A percentile compares a stretch with the other conserved stretches of the same genome.
phyloP scores from a whole-genome alignment of 2,888 invertebrate genomes.

The Bugula neritina region DNA sequence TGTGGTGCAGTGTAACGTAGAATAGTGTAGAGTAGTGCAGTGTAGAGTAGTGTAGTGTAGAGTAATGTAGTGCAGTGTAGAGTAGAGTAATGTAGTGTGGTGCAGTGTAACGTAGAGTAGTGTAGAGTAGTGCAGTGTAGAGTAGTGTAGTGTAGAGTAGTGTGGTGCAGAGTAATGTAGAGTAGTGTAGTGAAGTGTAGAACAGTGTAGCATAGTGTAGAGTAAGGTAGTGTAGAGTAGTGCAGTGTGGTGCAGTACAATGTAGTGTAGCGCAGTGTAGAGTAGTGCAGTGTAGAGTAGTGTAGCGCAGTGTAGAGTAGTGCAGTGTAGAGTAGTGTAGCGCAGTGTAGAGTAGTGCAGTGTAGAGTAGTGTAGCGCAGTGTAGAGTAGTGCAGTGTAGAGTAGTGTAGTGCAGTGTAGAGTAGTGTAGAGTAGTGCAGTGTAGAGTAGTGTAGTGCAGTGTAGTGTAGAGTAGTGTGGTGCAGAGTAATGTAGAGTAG shows the following conservation, averaged over 20 bases:
- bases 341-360: too few species aligned
- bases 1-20: constrained; percentile 29
- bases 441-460: constrained; percentile 9
- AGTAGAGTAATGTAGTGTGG: constrained; percentile 30
- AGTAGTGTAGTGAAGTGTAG: constrained; percentile 30
- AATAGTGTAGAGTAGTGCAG: constrained; percentile 29
- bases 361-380: too few species aligned
- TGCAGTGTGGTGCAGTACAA: constrained; percentile 30
- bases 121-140: constrained; percentile 31
- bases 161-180: constrained; percentile 31
- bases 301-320: too few species aligned
- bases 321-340: constrained; percentile 14
- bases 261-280: constrained; percentile 28
- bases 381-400: too few species aligned
- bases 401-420: constrained; percentile 18
- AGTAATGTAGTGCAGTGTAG: constrained; percentile 28
- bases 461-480: background rate
- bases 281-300: too few species aligned
- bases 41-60: constrained; percentile 28
- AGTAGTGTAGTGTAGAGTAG: constrained; percentile 27
- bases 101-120: constrained; percentile 30
- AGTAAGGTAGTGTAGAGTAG: too few species aligned
- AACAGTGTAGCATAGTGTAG: constrained; percentile 28
- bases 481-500: background rate
- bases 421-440: background rate